Base-by-base conservation (phyloP, 2,888 invertebrate species). In the Folsomia manolachei region DNA sequence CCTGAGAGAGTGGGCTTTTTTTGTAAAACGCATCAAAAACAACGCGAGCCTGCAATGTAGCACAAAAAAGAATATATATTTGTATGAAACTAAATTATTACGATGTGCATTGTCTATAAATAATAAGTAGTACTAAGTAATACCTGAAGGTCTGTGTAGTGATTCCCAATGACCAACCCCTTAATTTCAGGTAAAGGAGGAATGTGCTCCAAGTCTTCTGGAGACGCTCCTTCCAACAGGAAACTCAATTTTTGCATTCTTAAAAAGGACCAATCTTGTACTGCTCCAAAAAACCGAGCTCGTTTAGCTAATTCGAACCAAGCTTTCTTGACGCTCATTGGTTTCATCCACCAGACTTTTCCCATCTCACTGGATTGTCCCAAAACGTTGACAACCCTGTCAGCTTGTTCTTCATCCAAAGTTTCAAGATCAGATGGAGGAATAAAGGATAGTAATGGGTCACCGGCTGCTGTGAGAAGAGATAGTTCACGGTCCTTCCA, bases 231-330 rank as follows among this genome's bases (percentile, higher is more conserved):
- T 62, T 75, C 75, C 52, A 77, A 63, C 1, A 77, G 73, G 52
- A 77, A 77, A 0, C 75, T 75, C 1, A 74, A 39, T 51, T 75
- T 74, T 61, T 77, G 77, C 77, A 77, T 74, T 61, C 77, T 71
- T 25, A 75, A 60, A 39, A 77, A 77, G 11, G 75, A 75, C 77
- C 77, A 77, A 63, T 77, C 77, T 39, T 74, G 72, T 1, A 77
- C 74, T 0, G 74, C 74, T 56, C 77, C 77, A 71, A 77, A 77
- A 61, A 74, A 77, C n/a, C 77, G 63, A 1, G 77, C 75, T 14
- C 77, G 72, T 66, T 77, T 77, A 14, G 77, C 77, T 19, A 77
- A 27, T 19, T 74, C 75, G 65, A 77, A 77, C 77, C 77, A 77
- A 23, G 75, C 69, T 24, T 74, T 75, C 51, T 75, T 74, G 27